Conservation (phyloP, 2,113 vertebrate genomes). For the Mastomys natalensis region DNA sequence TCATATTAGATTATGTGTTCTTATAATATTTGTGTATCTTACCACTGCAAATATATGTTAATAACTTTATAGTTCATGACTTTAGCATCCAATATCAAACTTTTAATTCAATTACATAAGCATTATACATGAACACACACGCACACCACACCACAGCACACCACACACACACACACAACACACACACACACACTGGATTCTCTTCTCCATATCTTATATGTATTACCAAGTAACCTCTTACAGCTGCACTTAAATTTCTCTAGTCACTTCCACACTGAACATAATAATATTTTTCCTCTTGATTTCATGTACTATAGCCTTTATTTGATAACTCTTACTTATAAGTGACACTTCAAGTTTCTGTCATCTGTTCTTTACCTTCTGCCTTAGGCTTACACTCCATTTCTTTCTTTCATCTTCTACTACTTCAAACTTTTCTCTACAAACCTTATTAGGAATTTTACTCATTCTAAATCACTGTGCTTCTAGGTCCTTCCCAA, state of each 20-base stretch:
- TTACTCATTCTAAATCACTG: not conserved
- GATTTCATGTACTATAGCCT: not conserved
- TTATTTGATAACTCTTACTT: not conserved
- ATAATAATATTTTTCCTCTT: not conserved
- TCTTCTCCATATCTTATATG: not conserved
- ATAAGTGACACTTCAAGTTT: not conserved
- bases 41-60: not conserved
- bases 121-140: not conserved
- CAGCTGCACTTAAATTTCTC: not conserved
- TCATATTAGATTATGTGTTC: not conserved
- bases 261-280: too few species aligned
- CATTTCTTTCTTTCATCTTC: not conserved
- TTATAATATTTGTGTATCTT: not conserved
- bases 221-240: fast-evolving
- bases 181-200: not conserved
- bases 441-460: not conserved
- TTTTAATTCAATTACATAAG: not conserved
- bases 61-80: not conserved
- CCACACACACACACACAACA: not conserved
- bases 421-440: not conserved
- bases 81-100: not conserved
- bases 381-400: fast-evolving
- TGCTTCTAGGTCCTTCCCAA: not conserved
- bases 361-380: too few species aligned
- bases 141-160: not conserved